These are phyloP conservation scores for Plagiodera versicolora DNA, from an alignment of 2,888 invertebrate species.

Conservation along the genomic window DNA sequence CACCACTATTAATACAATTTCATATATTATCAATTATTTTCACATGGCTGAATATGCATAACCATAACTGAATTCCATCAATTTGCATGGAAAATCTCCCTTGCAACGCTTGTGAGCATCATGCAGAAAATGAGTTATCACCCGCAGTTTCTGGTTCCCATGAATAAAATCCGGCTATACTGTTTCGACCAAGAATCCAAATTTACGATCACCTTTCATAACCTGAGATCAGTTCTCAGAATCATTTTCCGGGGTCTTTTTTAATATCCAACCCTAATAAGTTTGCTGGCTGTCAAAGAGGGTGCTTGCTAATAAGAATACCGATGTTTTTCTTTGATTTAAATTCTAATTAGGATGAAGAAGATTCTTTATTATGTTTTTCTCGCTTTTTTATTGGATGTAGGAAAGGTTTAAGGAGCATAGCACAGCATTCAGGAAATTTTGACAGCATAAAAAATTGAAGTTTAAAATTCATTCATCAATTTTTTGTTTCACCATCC, in stretches of 20 bases:
- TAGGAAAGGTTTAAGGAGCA: neutral
- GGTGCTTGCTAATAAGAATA: constrained; percentile 17
- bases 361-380: constrained; percentile 19
- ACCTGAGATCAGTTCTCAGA: constrained; percentile 17
- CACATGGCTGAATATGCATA: no score
- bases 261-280: constrained; percentile 29
- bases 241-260: constrained; percentile 15
- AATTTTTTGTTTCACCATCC: no score
- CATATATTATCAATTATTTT: no score
- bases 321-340: constrained; percentile 16
- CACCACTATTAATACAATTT: no score
- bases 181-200: constrained; percentile 4
- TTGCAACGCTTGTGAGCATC: neutral
- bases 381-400: neutral
- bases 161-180: neutral
- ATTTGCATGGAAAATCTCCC: neutral
- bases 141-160: neutral
- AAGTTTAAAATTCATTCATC: no score
- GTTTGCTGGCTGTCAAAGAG: constrained; percentile 24
- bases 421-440: no score
- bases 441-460: no score
- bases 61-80: no score
- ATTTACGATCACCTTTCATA: constrained; percentile 21
- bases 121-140: constrained; percentile 3
- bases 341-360: constrained; percentile 17